These are phyloP conservation scores for Zaprionus taronus DNA, from an alignment of 1,140 invertebrate species.

Conservation along the genomic window DNA sequence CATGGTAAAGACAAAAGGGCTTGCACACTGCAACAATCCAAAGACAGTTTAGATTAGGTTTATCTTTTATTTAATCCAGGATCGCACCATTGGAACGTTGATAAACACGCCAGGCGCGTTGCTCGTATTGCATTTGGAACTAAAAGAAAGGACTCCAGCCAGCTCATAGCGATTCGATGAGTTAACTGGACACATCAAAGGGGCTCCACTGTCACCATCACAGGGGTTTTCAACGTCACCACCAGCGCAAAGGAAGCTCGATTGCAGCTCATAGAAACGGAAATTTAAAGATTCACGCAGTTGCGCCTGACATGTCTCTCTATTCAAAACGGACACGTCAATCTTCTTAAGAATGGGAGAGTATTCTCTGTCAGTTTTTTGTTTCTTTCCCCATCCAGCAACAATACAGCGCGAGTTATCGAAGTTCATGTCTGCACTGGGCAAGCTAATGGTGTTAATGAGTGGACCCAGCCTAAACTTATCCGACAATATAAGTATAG, in stretches of 20 bases:
- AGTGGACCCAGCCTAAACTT: not conserved
- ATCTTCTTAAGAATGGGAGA: not conserved
- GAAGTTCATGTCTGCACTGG: not conserved
- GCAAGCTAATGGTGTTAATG: not conserved
- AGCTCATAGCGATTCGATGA: not conserved
- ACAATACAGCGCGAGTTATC: not conserved
- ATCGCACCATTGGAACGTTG: not conserved
- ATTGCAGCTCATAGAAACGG: not conserved
- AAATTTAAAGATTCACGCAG: not conserved
- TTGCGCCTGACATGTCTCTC: not conserved
- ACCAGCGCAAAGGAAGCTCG: not conserved
- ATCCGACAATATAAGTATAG: not conserved
- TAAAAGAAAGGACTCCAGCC: not conserved
- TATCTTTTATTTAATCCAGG: not conserved
- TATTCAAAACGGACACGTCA: not conserved
- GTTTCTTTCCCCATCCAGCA: not conserved
- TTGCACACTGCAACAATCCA: too few species aligned
- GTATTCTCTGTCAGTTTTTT: fast-evolving
- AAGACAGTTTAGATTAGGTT: too few species aligned
- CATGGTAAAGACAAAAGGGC: too few species aligned
- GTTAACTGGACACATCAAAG: not conserved
- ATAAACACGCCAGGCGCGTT: not conserved
- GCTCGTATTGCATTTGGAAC: too few species aligned
- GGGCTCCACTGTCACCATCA: not conserved
- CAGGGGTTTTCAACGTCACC: not conserved